A percentile compares a stretch with the other conserved stretches of the same genome.
Evolutionary conservation across 2,113 vertebrate species (phyloP).

Genomic region (Anser brachyrhynchus): DNA sequence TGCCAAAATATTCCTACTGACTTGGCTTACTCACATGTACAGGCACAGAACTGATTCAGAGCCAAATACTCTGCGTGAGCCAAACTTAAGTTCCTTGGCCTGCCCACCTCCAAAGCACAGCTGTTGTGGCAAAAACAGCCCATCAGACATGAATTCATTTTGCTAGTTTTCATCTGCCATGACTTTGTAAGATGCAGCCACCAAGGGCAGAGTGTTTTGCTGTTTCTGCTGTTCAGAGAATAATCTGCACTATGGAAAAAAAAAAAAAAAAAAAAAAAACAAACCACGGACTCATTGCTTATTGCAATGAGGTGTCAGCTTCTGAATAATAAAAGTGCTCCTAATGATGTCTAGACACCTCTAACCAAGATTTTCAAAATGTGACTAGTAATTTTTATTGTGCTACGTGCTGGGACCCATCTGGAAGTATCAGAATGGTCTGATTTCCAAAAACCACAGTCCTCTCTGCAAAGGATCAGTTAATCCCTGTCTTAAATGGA

Average conservation of each 20-base stretch:
- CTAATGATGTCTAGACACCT: conserved; percentile 23
- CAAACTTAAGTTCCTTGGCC: conserved; percentile 64
- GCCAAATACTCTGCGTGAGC: conserved; percentile 47
- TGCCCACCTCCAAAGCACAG: conserved; percentile 60
- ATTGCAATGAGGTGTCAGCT: background rate
- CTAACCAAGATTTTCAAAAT: conserved; percentile 17
- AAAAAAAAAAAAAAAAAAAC: too few species aligned
- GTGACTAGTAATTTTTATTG: conserved; percentile 11
- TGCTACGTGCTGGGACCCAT: background rate
- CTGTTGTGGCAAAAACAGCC: conserved; percentile 52
- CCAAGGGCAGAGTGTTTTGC: conserved; percentile 62
- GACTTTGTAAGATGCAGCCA: conserved; percentile 67
- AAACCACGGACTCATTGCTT: background rate
- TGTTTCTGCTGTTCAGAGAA: conserved; percentile 36
- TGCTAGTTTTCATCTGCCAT: conserved; percentile 66
- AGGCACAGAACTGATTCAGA: conserved; percentile 13
- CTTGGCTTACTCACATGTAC: conserved; percentile 37
- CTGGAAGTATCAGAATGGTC: conserved; percentile 4
- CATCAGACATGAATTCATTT: conserved; percentile 61
- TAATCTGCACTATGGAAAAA: background rate
- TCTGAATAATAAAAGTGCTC: conserved; percentile 24
- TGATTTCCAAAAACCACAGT: background rate
- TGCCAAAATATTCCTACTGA: conserved; percentile 60
- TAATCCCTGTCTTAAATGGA: background rate
- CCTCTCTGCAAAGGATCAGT: background rate